Conservation (phyloP, 1,140 invertebrate species). For the Drosophila elegans region DNA sequence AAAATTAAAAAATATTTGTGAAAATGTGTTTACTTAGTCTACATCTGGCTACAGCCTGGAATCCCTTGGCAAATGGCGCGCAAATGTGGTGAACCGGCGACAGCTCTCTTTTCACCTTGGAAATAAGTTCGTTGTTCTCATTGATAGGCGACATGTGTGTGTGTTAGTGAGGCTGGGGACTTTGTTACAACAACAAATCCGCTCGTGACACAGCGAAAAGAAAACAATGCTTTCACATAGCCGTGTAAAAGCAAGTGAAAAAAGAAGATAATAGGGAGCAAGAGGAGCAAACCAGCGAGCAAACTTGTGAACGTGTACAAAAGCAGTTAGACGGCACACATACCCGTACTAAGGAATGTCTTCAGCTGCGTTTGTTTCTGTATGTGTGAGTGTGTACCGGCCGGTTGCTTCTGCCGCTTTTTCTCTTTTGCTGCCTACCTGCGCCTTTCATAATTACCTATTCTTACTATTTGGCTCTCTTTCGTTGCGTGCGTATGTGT, state of each 20-base stretch:
- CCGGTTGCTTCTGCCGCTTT: conserved; percentile 61
- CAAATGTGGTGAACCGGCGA: conserved; percentile 75
- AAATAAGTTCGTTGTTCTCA: conserved; percentile 79
- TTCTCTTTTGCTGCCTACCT: conserved; percentile 60
- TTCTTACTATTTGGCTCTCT: conserved; percentile 62
- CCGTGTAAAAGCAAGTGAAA: conserved; percentile 51
- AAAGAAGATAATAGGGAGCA: conserved; percentile 47
- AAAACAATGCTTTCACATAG: conserved; percentile 73
- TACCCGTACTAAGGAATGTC: conserved; percentile 18
- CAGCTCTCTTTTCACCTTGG: conserved; percentile 56
- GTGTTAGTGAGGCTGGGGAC: conserved; percentile 69
- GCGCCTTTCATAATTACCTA: conserved; percentile 76
- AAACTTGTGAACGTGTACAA: conserved; percentile 80
- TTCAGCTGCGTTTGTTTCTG: conserved; percentile 16
- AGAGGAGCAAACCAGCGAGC: conserved; percentile 60
- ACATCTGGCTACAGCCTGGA: conserved; percentile 26
- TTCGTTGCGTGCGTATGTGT: conserved; percentile 25
- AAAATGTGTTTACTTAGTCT: conserved; percentile 14
- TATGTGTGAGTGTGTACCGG: conserved; percentile 54
- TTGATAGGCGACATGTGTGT: conserved; percentile 49
- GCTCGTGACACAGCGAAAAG: conserved; percentile 72
- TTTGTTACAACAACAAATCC: conserved; percentile 53
- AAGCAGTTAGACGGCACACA: conserved; percentile 66
- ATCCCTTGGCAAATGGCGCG: conserved; percentile 63
- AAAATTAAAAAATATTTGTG: neutral